A percentile compares a stretch with the other conserved stretches of the same genome.
Evolutionary conservation across 2,797 vertebrate species (phyloP).

Genomic region (Ptychadena robeensis): DNA sequence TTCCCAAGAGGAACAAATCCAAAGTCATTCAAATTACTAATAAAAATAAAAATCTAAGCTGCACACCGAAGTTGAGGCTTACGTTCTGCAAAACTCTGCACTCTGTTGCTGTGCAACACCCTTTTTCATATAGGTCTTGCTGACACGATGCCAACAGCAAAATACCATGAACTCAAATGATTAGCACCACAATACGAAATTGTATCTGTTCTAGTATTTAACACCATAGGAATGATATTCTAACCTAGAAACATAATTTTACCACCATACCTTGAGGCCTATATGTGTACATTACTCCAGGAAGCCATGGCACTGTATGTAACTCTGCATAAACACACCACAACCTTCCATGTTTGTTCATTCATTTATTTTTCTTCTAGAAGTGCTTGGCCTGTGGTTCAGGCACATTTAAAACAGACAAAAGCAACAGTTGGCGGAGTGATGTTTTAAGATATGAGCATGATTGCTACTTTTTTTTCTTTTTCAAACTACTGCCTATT

Average conservation of each 20-base stretch:
- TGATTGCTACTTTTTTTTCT: not conserved
- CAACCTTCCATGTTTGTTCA: too few species aligned
- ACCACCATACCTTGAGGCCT: not conserved
- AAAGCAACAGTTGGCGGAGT: too few species aligned
- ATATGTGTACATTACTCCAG: too few species aligned
- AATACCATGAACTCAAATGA: not conserved
- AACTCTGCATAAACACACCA: too few species aligned
- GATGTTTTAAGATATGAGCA: not conserved
- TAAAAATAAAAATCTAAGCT: too few species aligned
- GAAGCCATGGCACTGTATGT: not conserved
- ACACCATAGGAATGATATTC: conserved; percentile 8
- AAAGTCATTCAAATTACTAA: not conserved
- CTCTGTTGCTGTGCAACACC: not conserved
- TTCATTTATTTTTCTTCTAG: too few species aligned
- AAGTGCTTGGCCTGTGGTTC: too few species aligned
- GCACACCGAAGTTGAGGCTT: not conserved
- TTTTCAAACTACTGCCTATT: not conserved
- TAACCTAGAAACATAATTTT: not conserved
- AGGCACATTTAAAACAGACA: too few species aligned
- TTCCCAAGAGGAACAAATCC: not conserved
- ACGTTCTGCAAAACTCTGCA: not conserved
- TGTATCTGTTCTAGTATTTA: not conserved
- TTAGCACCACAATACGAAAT: not conserved
- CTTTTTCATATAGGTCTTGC: not conserved
- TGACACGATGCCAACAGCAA: not conserved